Conservation (phyloP, 2,888 invertebrate species). For the Drymonia ruficornis region DNA sequence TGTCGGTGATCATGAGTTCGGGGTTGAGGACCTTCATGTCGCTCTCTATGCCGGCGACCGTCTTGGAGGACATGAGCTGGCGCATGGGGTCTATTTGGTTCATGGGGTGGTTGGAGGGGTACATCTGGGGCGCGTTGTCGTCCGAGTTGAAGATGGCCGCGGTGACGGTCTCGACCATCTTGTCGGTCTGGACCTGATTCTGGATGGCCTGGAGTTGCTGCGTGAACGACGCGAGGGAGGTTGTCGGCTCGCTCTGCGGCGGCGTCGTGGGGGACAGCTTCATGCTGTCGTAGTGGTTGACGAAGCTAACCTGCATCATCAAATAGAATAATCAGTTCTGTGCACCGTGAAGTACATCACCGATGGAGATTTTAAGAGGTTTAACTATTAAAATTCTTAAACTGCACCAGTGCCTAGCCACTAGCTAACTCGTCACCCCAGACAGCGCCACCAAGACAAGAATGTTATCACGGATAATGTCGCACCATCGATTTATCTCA, state of each 20-base stretch:
- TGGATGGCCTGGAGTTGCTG: slow-evolving; percentile 79
- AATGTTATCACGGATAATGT: too few species aligned
- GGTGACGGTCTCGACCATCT: slow-evolving; percentile 80
- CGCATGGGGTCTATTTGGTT: slow-evolving; percentile 58
- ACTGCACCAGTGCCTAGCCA: too few species aligned
- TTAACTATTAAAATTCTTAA: too few species aligned
- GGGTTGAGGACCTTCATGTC: slow-evolving; percentile 68
- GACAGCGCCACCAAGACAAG: too few species aligned
- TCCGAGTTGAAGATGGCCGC: slow-evolving; percentile 80
- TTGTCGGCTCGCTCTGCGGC: slow-evolving; percentile 65
- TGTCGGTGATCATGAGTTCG: slow-evolving; percentile 63
- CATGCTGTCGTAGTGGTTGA: slow-evolving; percentile 75
- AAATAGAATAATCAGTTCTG: neutral
- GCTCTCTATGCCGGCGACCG: slow-evolving; percentile 49
- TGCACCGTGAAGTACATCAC: neutral
- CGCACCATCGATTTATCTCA: too few species aligned
- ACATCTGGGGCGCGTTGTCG: slow-evolving; percentile 64
- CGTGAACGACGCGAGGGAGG: slow-evolving; percentile 70
- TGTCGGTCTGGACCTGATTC: slow-evolving; percentile 80
- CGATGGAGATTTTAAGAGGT: too few species aligned
- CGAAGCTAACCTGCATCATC: slow-evolving; percentile 56
- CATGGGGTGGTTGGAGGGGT: slow-evolving; percentile 60
- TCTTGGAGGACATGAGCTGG: slow-evolving; percentile 62
- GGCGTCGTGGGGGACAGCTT: slow-evolving; percentile 82
- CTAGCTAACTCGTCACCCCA: too few species aligned